A percentile compares a stretch with the other conserved stretches of the same genome.
Evolutionary conservation across 2,888 invertebrate species (phyloP).

Genomic region (Acanthopleura granulata): DNA sequence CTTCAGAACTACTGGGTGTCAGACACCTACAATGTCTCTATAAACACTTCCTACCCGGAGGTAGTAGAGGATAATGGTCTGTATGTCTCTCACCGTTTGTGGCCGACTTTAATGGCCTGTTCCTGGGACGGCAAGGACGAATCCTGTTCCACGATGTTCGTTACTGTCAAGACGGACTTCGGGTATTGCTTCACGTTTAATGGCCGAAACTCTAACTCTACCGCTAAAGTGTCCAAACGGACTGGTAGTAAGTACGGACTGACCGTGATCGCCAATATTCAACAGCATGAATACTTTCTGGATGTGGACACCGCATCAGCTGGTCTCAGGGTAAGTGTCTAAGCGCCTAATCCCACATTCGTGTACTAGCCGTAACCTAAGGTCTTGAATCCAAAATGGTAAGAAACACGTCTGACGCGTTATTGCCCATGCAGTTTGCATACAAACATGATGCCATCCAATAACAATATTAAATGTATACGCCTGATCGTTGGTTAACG

Average conservation of each 20-base stretch:
- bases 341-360: not conserved
- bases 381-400: too few species aligned
- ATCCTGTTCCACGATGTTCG: not conserved
- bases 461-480: too few species aligned
- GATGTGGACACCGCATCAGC: not conserved
- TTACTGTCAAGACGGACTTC: not conserved
- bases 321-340: conserved; percentile 4
- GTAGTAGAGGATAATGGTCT: not conserved
- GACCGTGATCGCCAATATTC: not conserved
- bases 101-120: not conserved
- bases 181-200: conserved; percentile 7
- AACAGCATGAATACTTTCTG: not conserved
- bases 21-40: too few species aligned
- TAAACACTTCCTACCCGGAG: not conserved
- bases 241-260: conserved; percentile 1
- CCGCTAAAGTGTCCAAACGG: not conserved
- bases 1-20: not conserved
- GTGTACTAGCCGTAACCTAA: not conserved
- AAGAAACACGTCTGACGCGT: too few species aligned
- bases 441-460: too few species aligned
- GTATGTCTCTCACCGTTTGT: not conserved
- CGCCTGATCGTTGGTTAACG: too few species aligned
- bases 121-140: not conserved
- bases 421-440: too few species aligned
- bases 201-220: not conserved